Base-by-base conservation (phyloP, 2,888 invertebrate species). In the Choreutis nemorana region DNA sequence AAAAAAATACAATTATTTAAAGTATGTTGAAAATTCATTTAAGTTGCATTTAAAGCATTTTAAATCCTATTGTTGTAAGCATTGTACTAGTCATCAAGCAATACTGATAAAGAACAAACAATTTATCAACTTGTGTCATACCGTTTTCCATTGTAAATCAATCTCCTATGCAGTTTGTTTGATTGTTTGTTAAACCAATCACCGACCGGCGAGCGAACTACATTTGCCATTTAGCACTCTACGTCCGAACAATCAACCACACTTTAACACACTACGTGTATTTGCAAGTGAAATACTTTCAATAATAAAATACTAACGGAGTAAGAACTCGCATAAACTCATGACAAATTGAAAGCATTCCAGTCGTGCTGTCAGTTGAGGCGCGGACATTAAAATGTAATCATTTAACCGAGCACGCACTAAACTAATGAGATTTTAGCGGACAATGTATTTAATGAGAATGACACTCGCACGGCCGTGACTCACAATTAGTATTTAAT, bases 361-460 rank as follows among this genome's bases (percentile, higher is more conserved):
- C 46, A 51, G 52, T 50, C 56, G 58, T 52, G 50, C 55, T 50
- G 57, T 54, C 63, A 52, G 47, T 31, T 44, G 46, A 45, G 48
- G 48, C 50, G 52, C 45, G 41, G 46, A 60, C 63, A 63, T 65
- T 66, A 65, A 66, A 70, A 70, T 63, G 63, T 73, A 72, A 70
- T 72, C 71, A 71, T 66, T 72, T 68, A 66, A 66, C 65, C 65
- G 53, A 58, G 65, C 68, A 70, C 71, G 68, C 71, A 70, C 65
- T 55, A 59, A 55, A 67, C 64, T 71, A 77, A 77, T 72, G 71
- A 71, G 70, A 72, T 73, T 72, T 72, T 57, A 67, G 63, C 53
- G 55, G 61, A 65, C 71, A 61, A 57, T 52, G 60, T 65, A 46
- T 58, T 58, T 72, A 71, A 72, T 60, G 67, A 67, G 60, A 53